These are phyloP conservation scores for Lycaon pictus DNA, from an alignment of 2,113 vertebrate species.

Conservation along the genomic window DNA sequence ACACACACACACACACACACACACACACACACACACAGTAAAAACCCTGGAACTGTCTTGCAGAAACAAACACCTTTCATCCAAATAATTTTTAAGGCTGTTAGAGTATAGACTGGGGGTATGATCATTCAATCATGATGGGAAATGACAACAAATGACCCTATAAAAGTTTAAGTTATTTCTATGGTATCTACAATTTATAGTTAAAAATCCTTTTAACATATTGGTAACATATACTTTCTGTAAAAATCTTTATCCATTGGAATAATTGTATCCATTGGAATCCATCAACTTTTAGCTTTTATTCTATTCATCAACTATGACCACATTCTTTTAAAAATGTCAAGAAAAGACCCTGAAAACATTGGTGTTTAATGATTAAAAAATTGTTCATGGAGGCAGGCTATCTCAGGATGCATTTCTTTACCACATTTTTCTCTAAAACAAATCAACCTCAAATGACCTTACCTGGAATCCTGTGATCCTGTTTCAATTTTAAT, in stretches of 20 bases:
- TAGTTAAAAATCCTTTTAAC: not conserved
- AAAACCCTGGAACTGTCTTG: not conserved
- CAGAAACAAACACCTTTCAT: not conserved
- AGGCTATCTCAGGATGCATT: not conserved
- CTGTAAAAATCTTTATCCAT: not conserved
- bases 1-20: too few relatives aligned
- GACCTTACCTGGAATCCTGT: not conserved
- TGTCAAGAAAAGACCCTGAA: not conserved
- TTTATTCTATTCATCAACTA: not conserved
- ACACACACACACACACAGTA: not conserved
- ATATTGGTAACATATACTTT: not conserved
- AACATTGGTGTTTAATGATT: not conserved
- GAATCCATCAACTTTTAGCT: not conserved
- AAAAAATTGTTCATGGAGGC: not conserved
- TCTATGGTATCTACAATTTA: not conserved
- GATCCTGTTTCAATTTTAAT: conserved; percentile 42
- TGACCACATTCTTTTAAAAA: not conserved
- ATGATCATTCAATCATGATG: not conserved
- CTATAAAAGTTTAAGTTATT: not conserved
- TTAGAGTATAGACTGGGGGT: not conserved
- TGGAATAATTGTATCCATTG: not conserved
- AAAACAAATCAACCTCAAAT: conserved; percentile 23
- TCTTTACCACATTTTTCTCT: not conserved
- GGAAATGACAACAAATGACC: not conserved
- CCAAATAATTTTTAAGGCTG: not conserved